Base-by-base conservation (phyloP, 2,113 vertebrate species). In the Malurus elegans region DNA sequence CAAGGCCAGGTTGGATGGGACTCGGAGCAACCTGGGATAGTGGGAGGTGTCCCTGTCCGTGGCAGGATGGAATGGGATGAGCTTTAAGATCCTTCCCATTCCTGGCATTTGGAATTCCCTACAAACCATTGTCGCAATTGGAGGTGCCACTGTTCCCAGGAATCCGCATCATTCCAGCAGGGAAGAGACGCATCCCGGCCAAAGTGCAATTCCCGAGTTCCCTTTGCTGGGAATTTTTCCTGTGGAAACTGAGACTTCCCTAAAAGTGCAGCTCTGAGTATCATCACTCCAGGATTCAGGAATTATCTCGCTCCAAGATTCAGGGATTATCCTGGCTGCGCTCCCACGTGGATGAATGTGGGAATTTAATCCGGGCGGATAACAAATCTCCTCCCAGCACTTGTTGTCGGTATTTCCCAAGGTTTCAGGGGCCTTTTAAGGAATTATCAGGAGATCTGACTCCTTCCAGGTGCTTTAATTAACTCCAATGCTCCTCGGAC, bases 321-420 rank as follows among this genome's bases (percentile, higher is more conserved):
- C 97, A 97, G 97, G 96, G 97, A 98, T 98, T 98, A 98, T 97
- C 95, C 97, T 72, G 87, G 93, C 92, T 58, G 96, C 98, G 94
- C 97, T 76, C 82, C 32, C 17, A 50, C 75, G 48, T 5, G 79
- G 95, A 91, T 97, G 96, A 98, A 95, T 95, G 89, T 38, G 71
- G 96, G 97, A 98, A 98, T 88, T 96, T 96, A 97, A 97, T 84
- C 90, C 91, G 15, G 1, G 74, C 79, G 97, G 97, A 98, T 98
- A 98, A 97, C n/a, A 7, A 90, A 60, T 28, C 70, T 96, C 82
- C 67, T 66, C 78, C 82, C 96, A 89, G 88, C 95, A 87, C 95
- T 94, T 79, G 95, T 69, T 89, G 66, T 91, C 97, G 93, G 94
- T 91, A 92, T 97, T 98, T 98, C 98, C 98, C 98, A 98, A 98